Base-by-base conservation (phyloP, 2,888 invertebrate genomes). In the Acholoe squamosa region DNA sequence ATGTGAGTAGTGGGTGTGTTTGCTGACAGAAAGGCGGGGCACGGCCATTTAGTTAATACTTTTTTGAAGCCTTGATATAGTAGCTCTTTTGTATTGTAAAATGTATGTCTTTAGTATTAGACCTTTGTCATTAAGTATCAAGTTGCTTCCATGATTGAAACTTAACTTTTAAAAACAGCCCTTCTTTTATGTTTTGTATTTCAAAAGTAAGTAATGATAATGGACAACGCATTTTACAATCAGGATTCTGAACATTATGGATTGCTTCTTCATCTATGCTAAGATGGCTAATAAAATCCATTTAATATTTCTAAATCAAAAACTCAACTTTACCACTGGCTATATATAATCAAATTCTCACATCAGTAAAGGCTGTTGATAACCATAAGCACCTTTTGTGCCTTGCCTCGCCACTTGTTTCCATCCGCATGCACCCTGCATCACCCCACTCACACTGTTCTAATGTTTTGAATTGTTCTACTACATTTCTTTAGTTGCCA, bases 1-100 rank as follows among this genome's bases (percentile, higher is more conserved):
- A 97, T 99, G 96, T 97, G 95, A 96, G 96, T 96, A 91, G 86
- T 43, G 84, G 34, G 34, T 80, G 61, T 22, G 71, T 25, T 71
- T 71, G 71, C 31, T 71, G 71, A 14, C 3, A 25, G 28, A 22
- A 0, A 52, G n/a, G 33, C 52, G 43, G 28, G n/a, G 51, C 84
- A 84, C 52, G 1, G 43, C 34, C 89, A 25, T 14, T 14, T 52
- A 7, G 33, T 31, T 25, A 43, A 43, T 43, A 43, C 43, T 43
- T 3, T 43, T 43, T 7, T 3, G 3, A 43, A 43, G 43, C n/a
- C n/a, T n/a, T n/a, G n/a, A n/a, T 7, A 43, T 43, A 43, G 10
- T n/a, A 14, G n/a, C 14, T 1, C 19, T n/a, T n/a, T 61, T 61
- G 19, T n/a, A n/a, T n/a, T n/a, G n/a, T n/a, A n/a, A n/a, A 7